Percentiles rank a stretch among this genome's conserved stretches.
These are phyloP conservation scores for Chroicocephalus ridibundus DNA, from an alignment of 2,113 vertebrate species.

Conservation along the genomic window DNA sequence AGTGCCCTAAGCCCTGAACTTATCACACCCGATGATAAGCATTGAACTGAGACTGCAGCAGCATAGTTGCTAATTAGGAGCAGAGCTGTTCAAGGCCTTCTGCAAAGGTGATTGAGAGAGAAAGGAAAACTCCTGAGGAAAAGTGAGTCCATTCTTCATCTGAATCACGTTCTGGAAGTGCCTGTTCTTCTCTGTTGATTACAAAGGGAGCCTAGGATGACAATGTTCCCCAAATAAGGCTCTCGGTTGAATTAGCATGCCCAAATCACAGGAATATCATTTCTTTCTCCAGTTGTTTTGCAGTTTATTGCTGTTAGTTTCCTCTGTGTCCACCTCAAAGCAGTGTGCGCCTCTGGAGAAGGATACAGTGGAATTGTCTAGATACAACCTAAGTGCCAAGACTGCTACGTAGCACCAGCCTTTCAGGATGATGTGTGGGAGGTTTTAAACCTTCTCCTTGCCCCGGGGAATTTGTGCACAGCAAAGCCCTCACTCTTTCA, in stretches of 20 bases:
- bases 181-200: neutral
- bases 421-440: neutral
- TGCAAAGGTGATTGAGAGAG: neutral
- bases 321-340: neutral
- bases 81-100: constrained; percentile 1
- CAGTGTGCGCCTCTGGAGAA: neutral
- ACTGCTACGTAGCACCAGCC: neutral
- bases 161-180: neutral
- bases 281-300: neutral
- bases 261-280: neutral
- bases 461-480: neutral
- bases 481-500: neutral
- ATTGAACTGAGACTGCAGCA: neutral
- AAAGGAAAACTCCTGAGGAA: neutral
- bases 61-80: neutral
- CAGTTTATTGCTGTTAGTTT: neutral
- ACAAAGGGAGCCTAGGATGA: neutral
- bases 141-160: neutral
- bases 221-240: neutral
- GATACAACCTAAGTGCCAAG: neutral
- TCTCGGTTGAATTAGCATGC: neutral
- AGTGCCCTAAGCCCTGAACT: constrained; percentile 8
- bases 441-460: neutral
- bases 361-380: neutral
- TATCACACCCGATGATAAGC: neutral